These are phyloP conservation scores for Aspidiotus destructor DNA, from an alignment of 2,888 invertebrate genomes.

Conservation along the genomic window DNA sequence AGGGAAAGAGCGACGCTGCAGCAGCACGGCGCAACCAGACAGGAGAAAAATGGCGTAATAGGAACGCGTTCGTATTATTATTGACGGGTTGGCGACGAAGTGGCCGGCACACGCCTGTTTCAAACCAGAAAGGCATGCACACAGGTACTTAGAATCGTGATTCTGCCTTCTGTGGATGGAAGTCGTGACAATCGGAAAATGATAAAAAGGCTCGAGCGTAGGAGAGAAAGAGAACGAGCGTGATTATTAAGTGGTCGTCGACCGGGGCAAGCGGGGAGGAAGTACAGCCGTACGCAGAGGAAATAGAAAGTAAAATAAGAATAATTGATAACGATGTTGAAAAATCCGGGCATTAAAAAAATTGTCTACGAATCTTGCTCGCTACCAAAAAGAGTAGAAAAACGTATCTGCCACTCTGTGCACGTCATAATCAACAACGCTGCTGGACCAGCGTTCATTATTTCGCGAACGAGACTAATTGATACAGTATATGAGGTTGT, in stretches of 20 bases:
- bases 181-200: constrained; percentile 32
- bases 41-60: constrained; percentile 25
- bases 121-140: constrained; percentile 24
- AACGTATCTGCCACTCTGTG: no score
- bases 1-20: constrained; percentile 2
- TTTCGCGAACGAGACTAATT: no score
- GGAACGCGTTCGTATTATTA: constrained; percentile 8
- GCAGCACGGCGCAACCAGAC: neutral
- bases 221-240: constrained; percentile 1
- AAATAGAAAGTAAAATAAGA: no score
- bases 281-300: no score
- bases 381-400: no score
- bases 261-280: no score
- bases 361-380: no score
- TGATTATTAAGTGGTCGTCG: neutral
- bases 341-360: no score
- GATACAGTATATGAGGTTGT: no score
- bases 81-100: constrained; percentile 22
- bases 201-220: constrained; percentile 21
- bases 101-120: constrained; percentile 30
- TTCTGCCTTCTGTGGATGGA: constrained; percentile 28
- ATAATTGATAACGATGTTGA: no score
- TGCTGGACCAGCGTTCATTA: no score
- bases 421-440: no score
- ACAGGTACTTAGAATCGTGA: constrained; percentile 12